Conservation (phyloP, 2,888 invertebrate genomes). For the Malacosoma neustria region DNA sequence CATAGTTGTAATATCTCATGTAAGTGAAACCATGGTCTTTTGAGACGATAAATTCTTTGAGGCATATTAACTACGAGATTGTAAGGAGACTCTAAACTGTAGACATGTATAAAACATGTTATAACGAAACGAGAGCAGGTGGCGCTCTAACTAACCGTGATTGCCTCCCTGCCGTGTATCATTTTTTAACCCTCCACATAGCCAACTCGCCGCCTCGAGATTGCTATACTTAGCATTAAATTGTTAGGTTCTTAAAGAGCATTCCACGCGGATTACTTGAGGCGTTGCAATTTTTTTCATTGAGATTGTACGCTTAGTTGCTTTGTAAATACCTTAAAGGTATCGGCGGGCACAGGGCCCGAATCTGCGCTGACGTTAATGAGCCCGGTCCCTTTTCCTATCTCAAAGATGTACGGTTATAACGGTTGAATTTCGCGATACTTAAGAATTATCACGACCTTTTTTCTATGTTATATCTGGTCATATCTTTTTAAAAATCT, state of each 20-base stretch:
- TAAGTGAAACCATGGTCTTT: too few relatives aligned
- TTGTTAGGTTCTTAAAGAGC: slow-evolving; percentile 61
- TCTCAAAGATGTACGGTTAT: slow-evolving; percentile 62
- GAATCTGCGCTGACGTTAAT: slow-evolving; percentile 64
- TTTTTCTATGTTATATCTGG: slow-evolving; percentile 22
- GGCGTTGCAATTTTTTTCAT: slow-evolving; percentile 48
- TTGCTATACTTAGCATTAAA: slow-evolving; percentile 71
- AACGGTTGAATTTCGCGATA: slow-evolving; percentile 40
- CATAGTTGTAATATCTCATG: too few relatives aligned
- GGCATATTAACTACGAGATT: too few relatives aligned
- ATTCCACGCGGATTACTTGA: slow-evolving; percentile 54
- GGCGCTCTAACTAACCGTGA: slow-evolving; percentile 58
- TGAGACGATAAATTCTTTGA: too few relatives aligned
- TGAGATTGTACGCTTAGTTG: slow-evolving; percentile 56
- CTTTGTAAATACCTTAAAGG: slow-evolving; percentile 69
- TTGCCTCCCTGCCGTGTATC: slow-evolving; percentile 50
- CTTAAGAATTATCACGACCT: slow-evolving; percentile 42
- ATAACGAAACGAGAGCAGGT: slow-evolving; percentile 49
- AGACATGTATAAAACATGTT: slow-evolving; percentile 21
- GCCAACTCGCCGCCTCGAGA: slow-evolving; percentile 54
- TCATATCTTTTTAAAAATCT: too few relatives aligned
- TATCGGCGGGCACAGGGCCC: slow-evolving; percentile 58
- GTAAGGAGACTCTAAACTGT: too few relatives aligned
- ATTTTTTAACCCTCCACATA: slow-evolving; percentile 62
- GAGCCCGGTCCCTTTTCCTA: slow-evolving; percentile 61